Evolutionary conservation across 2,888 invertebrate genomes (phyloP).

Genomic region (Cacoxenus indagator): DNA sequence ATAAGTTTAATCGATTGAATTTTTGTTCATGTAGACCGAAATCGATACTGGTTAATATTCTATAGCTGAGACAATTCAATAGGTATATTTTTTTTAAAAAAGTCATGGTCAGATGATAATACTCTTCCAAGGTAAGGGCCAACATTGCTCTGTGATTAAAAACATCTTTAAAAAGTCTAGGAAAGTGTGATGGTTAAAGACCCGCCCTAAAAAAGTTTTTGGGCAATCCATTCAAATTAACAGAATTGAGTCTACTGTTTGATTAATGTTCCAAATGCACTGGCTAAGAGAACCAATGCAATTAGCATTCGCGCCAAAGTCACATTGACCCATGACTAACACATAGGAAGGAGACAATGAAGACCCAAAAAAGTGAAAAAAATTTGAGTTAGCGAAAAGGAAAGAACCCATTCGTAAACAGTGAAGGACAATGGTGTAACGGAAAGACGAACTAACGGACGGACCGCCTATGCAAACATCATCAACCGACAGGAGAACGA

Average conservation of each 20-base stretch:
- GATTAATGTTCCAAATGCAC: not conserved
- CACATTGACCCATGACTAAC: not conserved
- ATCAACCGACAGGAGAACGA: slow-evolving; percentile 34
- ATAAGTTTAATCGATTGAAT: too few species aligned
- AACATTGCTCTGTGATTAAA: too few species aligned
- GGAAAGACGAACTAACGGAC: not conserved
- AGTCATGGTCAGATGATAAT: too few species aligned
- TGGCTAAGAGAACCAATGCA: not conserved
- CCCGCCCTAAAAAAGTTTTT: too few species aligned
- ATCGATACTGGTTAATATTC: too few species aligned
- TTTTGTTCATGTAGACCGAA: too few species aligned
- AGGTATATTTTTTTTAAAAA: too few species aligned
- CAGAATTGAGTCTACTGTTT: not conserved
- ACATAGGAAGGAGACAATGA: not conserved
- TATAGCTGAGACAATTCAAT: too few species aligned
- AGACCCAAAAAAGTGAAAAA: not conserved
- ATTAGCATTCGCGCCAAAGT: not conserved
- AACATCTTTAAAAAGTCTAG: too few species aligned
- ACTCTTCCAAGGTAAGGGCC: too few species aligned
- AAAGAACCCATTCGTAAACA: slow-evolving; percentile 42
- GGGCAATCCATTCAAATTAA: not conserved
- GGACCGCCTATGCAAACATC: slow-evolving; percentile 38
- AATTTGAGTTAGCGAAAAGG: not conserved
- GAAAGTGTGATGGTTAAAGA: too few species aligned
- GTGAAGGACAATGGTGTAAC: slow-evolving; percentile 39